phyloP scores from a whole-genome alignment of 2,888 invertebrate species.

The Priocnemis perturbator region DNA sequence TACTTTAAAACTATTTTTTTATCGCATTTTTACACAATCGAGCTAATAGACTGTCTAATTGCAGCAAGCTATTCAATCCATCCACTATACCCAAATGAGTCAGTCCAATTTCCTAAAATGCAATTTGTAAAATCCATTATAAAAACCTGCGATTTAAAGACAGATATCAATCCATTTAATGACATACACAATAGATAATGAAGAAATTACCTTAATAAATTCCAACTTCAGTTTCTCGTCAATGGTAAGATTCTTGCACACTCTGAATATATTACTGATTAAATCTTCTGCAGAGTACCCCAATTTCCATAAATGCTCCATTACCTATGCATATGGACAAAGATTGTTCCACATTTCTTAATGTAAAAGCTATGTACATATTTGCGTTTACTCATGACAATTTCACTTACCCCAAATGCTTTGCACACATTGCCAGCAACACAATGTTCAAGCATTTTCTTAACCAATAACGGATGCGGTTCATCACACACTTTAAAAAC shows the following conservation, averaged over 20 bases:
- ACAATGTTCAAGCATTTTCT: conserved; percentile 93
- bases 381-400: background rate
- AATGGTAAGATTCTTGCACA: conserved; percentile 90
- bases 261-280: conserved; percentile 94
- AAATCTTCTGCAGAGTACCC: conserved; percentile 99
- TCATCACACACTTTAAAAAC: conserved; percentile 99
- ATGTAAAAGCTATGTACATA: background rate
- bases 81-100: conserved; percentile 94
- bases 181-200: conserved; percentile 16
- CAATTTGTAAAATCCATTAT: background rate
- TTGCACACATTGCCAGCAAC: conserved; percentile 87
- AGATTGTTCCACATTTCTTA: conserved; percentile 16
- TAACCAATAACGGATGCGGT: conserved; percentile 95
- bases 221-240: conserved; percentile 89
- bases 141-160: conserved; percentile 8
- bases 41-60: conserved; percentile 92
- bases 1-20: background rate
- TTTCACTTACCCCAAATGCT: conserved; percentile 82
- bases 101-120: conserved; percentile 88
- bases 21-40: conserved; percentile 81
- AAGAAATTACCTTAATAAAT: conserved; percentile 82
- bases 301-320: conserved; percentile 92
- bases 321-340: conserved; percentile 77
- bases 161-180: background rate
- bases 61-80: conserved; percentile 90